Base-by-base conservation (phyloP, 2,888 invertebrate species). In the Melolontha melolontha region DNA sequence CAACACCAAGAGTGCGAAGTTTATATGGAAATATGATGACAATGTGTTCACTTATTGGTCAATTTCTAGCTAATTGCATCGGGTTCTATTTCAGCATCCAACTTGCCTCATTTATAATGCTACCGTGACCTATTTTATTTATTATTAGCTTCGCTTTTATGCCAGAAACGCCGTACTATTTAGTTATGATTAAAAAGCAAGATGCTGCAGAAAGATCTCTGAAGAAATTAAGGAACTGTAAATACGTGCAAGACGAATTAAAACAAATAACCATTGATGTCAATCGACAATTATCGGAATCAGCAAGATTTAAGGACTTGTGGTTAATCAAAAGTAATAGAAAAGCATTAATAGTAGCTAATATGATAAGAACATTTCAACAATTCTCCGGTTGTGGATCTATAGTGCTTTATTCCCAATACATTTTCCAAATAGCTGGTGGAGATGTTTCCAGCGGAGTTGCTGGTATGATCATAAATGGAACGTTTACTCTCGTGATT, bases 41-140 rank as follows among this genome's bases (percentile, higher is more conserved):
- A 1, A 73, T 77, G 27, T 65, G 63, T 8, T 72, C 75, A 8
- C 76, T 77, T 57, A 54, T 78, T 6, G 80, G 80, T 14, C 74
- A 77, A 17, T 75, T 79, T 12, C 17, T 76, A 8, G 75, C 79
- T 29, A 80, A 87, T 81, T 84, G 86, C 78, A 84, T 88, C 73
- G 89, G 88, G n/a, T 86, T 87, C 5, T 87, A 84, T 78, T 86
- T 86, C 22, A 80, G 84, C 70, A 86, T 88, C 80, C 77, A 78
- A 72, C 80, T 79, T 17, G 82, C 88, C 71, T 87, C 87, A 63
- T 83, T 83, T 66, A 85, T 88, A 78, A 88, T 88, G 77, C 82
- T 88, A 73, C 78, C 86, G 70, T 82, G 89, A 65, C 88, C 90
- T 10, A 79, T 89, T 34, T 74, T 87, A 44, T 87, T 89, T 75